phyloP scores from a whole-genome alignment of 2,797 vertebrate species.

The Lycodopsis pacificus region DNA sequence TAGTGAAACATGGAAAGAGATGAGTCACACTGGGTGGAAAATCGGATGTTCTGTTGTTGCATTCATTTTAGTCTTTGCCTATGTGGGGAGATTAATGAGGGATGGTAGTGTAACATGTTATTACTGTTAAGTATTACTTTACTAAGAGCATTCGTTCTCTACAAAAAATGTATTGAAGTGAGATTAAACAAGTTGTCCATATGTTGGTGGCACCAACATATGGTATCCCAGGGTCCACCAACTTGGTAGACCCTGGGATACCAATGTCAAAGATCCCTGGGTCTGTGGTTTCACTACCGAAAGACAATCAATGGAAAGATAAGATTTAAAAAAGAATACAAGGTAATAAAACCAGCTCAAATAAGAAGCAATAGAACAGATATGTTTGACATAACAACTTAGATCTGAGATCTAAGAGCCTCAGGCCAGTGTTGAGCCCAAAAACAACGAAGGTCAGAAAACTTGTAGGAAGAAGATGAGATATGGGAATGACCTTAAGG shows the following conservation, averaged over 20 bases:
- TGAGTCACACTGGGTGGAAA: slow-evolving; percentile 21
- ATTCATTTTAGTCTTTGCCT: slow-evolving; percentile 14
- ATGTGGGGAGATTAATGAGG: slow-evolving; percentile 4
- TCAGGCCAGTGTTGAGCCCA: neutral
- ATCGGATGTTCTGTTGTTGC: slow-evolving; percentile 21
- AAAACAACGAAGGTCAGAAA: neutral
- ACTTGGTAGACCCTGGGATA: neutral
- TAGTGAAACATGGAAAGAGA: slow-evolving; percentile 17
- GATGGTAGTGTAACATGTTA: neutral
- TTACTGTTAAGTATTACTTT: neutral
- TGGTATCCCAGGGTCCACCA: too few species aligned
- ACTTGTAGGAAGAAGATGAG: neutral
- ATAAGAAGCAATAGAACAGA: neutral
- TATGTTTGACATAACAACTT: neutral
- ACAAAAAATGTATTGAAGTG: neutral
- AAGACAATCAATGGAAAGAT: neutral
- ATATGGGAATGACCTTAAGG: neutral
- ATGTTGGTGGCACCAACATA: neutral
- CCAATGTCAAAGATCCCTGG: neutral
- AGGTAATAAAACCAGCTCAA: neutral
- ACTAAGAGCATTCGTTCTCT: neutral
- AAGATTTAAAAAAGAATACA: neutral
- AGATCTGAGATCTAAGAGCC: neutral
- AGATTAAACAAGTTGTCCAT: neutral
- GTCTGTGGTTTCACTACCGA: neutral